Evolutionary conservation across 2,888 invertebrate species (phyloP), one percentile per base, ranked within the genome.

Genomic region (Zygogramma bicolorata): DNA sequence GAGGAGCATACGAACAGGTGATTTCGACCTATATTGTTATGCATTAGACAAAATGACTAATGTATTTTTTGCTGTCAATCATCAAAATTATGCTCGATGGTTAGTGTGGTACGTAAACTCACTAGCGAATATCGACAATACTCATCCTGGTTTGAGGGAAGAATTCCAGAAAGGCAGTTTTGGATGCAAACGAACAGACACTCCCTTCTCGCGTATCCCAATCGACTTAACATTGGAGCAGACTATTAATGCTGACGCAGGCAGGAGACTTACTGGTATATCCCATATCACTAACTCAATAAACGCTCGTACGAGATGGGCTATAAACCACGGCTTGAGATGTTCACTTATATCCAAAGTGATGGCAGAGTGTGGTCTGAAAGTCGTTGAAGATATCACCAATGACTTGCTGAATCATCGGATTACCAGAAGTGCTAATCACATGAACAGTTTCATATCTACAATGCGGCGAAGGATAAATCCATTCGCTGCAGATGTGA

Each of bases 171-270:
- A 8, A 40, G 40, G 40, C 5, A 8, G 5, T n/a, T 40, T 40
- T n/a, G 40, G 40, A 8, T 3, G 5, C 8, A 40, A 40, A n/a
- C 8, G 40, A 8, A 40, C 40, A 3, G 13, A 40, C 13, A 53
- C 8, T 4, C 53, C 53, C 3, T 53, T 53, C 15, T 81, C 79
- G 10, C 74, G 72, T 65, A 70, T 58, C 53, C 73, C 72, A 59
- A 69, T 80, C 13, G 79, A 80, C 57, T 62, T 81, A 22, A 73
- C 75, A 46, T 38, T 81, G 38, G 79, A 80, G 66, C 71, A 72
- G 34, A 81, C 76, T 38, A 78, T 77, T 25, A 78, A 77, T 68
- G 78, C 73, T 58, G 76, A 81, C 75, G 80, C 77, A 68, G 79
- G 77, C 34, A 75, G 68, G 53, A 68, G 75, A 66, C 67, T 73